Evolutionary conservation across 2,113 vertebrate genomes (phyloP), one percentile per base, ranked within the genome.

Genomic region (Oncorhynchus keta): DNA sequence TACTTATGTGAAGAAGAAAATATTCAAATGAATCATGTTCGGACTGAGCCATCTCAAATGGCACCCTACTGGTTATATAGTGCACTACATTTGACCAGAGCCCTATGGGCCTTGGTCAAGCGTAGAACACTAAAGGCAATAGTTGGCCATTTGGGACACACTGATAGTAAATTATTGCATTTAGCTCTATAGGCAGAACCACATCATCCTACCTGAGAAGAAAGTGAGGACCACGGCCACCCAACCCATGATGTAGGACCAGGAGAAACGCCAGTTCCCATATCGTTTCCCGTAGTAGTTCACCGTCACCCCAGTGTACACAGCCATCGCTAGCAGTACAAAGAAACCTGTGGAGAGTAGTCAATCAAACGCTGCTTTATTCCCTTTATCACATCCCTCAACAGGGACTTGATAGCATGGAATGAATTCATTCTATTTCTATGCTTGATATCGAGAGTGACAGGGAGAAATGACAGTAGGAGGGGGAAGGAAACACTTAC

Each of bases 161-260:
- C 39, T 2, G 12, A 64, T 8, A 64, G 22, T 26, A 64, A 32
- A 32, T 2, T 3, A 67, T 32, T 32, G 16, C 3, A 11, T 39
- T 22, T 48, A 45, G 18, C 8, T 69, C 68, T 70, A 6, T 22
- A 70, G 2, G 66, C 6, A 48, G 18, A 14, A 14, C 18, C 30
- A 28, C 13, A 61, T 9, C 32, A 6, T 7, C 65, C 14, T 72
- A 94, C 93, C 93, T 92, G 93, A 94, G 92, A 94, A 94, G 83
- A 94, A 93, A 0, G 91, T 94, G 75, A 94, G 91, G 84, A 94
- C 92, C 79, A 94, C 93, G 9, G 93, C 91, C 76, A 94, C 93
- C 93, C 93, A 94, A 72, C 93, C 93, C 89, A 92, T 92, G 76
- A 94, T 94, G 68, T 94, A 94, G 48, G 93, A 94, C 93, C 93